phyloP scores from a whole-genome alignment of 2,797 vertebrate genomes.

The Cephalopachus bancanus region DNA sequence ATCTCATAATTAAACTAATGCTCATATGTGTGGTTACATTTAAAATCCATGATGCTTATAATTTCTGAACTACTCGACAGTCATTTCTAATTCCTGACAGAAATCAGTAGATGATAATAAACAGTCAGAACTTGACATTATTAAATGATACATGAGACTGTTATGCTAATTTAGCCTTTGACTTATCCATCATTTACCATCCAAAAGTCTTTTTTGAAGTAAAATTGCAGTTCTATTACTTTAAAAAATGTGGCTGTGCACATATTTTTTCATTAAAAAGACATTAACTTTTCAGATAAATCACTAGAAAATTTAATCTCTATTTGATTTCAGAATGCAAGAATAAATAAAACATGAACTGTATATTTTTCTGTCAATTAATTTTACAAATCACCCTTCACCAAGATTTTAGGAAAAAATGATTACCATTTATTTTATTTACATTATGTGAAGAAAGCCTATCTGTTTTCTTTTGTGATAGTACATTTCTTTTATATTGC shows the following conservation, averaged over 20 bases:
- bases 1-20: slow-evolving; percentile 30
- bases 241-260: slow-evolving; percentile 83
- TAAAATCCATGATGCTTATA: slow-evolving; percentile 80
- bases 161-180: slow-evolving; percentile 85
- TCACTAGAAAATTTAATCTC: slow-evolving; percentile 68
- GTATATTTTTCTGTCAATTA: slow-evolving; percentile 49
- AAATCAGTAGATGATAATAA: slow-evolving; percentile 84
- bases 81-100: slow-evolving; percentile 85
- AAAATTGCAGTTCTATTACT: slow-evolving; percentile 82
- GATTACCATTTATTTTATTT: slow-evolving; percentile 56
- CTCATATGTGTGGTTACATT: slow-evolving; percentile 53
- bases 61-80: slow-evolving; percentile 73
- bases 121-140: slow-evolving; percentile 83
- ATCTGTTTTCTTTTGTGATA: not conserved
- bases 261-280: slow-evolving; percentile 84
- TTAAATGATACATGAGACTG: slow-evolving; percentile 88
- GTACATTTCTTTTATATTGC: not conserved
- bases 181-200: slow-evolving; percentile 87
- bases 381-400: slow-evolving; percentile 51
- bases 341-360: slow-evolving; percentile 64
- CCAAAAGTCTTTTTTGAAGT: slow-evolving; percentile 85
- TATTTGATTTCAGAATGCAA: slow-evolving; percentile 60
- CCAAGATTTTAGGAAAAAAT: slow-evolving; percentile 54
- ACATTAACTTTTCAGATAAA: slow-evolving; percentile 71
- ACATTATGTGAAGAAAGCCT: not conserved